Conservation (phyloP, 92 coral and sea anemone species). For the Micromussa lordhowensis region DNA sequence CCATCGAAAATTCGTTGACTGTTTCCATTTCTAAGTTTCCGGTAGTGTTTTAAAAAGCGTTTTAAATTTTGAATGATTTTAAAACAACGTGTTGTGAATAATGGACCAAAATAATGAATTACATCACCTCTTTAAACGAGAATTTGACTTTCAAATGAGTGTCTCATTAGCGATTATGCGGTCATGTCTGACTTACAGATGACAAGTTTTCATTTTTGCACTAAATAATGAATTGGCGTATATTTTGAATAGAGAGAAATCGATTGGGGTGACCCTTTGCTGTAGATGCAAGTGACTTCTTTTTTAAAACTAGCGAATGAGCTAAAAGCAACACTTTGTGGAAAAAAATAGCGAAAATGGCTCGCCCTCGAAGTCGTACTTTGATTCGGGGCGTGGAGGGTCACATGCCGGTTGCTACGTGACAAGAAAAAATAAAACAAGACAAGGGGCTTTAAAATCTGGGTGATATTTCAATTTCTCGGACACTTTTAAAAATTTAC, state of each 20-base stretch:
- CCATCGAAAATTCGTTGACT: neutral
- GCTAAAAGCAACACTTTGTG: neutral
- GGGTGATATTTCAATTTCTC: neutral
- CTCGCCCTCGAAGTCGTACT: neutral
- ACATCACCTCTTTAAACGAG: neutral
- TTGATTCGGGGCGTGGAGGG: neutral
- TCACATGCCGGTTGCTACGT: neutral
- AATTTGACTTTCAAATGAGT: constrained; percentile 43
- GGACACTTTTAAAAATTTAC: neutral
- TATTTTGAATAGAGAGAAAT: neutral
- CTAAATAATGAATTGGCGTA: neutral
- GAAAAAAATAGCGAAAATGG: neutral
- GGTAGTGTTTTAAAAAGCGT: neutral
- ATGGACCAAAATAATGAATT: constrained; percentile 32
- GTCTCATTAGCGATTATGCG: neutral
- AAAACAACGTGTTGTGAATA: constrained; percentile 8
- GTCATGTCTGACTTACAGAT: neutral
- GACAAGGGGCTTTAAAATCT: neutral
- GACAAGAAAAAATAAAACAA: neutral
- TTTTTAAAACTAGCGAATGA: neutral
- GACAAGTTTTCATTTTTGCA: neutral
- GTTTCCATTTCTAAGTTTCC: neutral
- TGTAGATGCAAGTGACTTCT: neutral
- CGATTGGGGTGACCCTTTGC: neutral
- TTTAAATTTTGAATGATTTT: constrained; percentile 27